These are phyloP conservation scores for Sphaerophoria rueppellii DNA, from an alignment of 2,888 invertebrate species.

Conservation along the genomic window DNA sequence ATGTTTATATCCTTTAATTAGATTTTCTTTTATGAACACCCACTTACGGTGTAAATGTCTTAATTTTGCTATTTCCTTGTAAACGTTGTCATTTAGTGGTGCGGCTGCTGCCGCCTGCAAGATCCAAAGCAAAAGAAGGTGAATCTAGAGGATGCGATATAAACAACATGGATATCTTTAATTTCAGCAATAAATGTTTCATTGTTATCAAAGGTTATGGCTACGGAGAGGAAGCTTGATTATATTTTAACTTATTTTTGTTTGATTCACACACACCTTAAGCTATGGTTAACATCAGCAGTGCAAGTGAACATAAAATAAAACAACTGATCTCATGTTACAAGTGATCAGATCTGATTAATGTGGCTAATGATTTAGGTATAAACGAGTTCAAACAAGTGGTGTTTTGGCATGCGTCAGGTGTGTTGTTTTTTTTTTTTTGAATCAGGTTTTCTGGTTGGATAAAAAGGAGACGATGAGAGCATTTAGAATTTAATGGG, in stretches of 20 bases:
- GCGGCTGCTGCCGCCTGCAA: too few species aligned
- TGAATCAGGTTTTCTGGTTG: too few species aligned
- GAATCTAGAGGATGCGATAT: constrained; percentile 12
- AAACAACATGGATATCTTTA: neutral
- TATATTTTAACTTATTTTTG: constrained; percentile 30
- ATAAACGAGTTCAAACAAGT: too few species aligned
- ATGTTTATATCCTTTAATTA: constrained; percentile 63
- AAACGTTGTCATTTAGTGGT: constrained; percentile 28
- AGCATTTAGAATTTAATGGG: too few species aligned
- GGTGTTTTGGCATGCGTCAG: too few species aligned
- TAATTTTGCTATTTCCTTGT: constrained; percentile 22
- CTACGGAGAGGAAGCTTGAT: constrained; percentile 25
- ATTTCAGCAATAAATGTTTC: constrained; percentile 36
- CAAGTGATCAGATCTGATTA: constrained; percentile 49
- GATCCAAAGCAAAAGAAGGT: neutral
- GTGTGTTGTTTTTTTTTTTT: too few species aligned
- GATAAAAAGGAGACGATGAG: too few species aligned
- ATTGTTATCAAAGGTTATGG: neutral
- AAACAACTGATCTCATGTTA: constrained; percentile 38
- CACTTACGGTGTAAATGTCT: constrained; percentile 43
- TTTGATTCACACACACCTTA: constrained; percentile 34
- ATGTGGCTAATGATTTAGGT: constrained; percentile 22
- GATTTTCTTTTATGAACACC: neutral
- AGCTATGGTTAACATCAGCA: constrained; percentile 8
- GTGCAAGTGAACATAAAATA: constrained; percentile 11